Evolutionary conservation across 2,888 invertebrate species (phyloP).

Genomic region (Ophion costatus): DNA sequence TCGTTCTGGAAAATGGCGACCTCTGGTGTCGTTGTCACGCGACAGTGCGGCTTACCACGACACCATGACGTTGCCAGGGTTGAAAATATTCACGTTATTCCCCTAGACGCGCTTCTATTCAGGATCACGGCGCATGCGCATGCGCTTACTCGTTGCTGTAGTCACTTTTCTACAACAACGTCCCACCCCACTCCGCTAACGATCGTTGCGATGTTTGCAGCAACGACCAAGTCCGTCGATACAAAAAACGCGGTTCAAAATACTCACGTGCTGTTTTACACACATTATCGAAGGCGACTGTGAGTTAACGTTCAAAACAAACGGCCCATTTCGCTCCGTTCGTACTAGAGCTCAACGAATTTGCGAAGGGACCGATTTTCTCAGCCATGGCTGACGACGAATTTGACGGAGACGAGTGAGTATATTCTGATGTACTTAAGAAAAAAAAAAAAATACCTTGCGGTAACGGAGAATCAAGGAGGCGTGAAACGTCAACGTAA

Average conservation of each 20-base stretch:
- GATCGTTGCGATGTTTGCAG: no score
- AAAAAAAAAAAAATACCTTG: neutral
- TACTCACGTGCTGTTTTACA: no score
- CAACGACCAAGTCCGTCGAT: no score
- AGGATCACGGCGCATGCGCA: no score
- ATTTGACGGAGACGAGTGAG: conserved; percentile 92
- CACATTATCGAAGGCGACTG: no score
- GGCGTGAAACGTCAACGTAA: conserved; percentile 28
- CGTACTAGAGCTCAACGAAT: neutral
- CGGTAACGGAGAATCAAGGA: neutral
- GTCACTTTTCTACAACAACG: no score
- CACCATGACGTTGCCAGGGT: conserved; percentile 26
- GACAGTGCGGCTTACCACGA: conserved; percentile 14
- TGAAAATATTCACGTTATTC: conserved; percentile 9
- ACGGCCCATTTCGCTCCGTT: no score
- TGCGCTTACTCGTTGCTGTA: no score
- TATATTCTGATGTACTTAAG: conserved; percentile 68
- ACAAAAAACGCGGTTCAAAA: no score
- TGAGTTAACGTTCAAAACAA: no score
- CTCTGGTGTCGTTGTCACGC: conserved; percentile 2
- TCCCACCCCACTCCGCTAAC: no score
- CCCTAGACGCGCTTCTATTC: no score
- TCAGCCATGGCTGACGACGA: conserved; percentile 92
- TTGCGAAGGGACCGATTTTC: neutral
- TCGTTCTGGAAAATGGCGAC: conserved; percentile 11